These are phyloP conservation scores for Schrankia costaestrigalis DNA, from an alignment of 2,888 invertebrate genomes.

Conservation along the genomic window DNA sequence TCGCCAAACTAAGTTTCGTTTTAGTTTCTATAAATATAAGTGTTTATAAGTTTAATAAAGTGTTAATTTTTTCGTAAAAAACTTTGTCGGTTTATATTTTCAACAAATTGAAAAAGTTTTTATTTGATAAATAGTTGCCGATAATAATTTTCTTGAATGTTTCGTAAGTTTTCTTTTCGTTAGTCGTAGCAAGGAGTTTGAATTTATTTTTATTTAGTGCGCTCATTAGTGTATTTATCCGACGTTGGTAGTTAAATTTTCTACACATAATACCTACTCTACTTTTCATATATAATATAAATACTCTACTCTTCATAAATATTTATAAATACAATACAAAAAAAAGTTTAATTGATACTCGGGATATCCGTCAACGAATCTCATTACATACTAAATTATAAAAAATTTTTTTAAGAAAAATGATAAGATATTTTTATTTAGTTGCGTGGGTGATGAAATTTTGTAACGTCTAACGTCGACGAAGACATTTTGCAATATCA, in stretches of 20 bases:
- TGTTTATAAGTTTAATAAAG: too few species aligned
- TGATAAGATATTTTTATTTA: conserved; percentile 57
- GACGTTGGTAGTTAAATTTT: too few species aligned
- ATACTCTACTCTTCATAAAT: too few species aligned
- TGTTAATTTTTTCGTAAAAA: conserved; percentile 1
- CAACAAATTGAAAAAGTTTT: conserved; percentile 6
- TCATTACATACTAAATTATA: conserved; percentile 7
- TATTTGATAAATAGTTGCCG: background rate
- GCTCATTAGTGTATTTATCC: too few species aligned
- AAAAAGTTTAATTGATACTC: too few species aligned
- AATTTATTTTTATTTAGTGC: too few species aligned
- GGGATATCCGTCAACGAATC: conserved; percentile 1
- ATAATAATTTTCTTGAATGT: background rate
- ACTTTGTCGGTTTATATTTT: conserved; percentile 1
- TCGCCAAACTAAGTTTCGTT: too few species aligned
- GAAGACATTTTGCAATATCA: conserved; percentile 55
- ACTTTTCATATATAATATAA: too few species aligned
- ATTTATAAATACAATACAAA: too few species aligned
- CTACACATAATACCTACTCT: too few species aligned
- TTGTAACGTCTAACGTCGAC: conserved; percentile 42
- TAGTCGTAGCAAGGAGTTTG: too few species aligned
- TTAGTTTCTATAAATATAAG: too few species aligned
- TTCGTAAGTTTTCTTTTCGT: background rate
- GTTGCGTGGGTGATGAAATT: conserved; percentile 41
- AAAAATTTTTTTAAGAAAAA: conserved; percentile 33